Base-by-base conservation (phyloP, 2,113 vertebrate species). In the Antennarius striatus region DNA sequence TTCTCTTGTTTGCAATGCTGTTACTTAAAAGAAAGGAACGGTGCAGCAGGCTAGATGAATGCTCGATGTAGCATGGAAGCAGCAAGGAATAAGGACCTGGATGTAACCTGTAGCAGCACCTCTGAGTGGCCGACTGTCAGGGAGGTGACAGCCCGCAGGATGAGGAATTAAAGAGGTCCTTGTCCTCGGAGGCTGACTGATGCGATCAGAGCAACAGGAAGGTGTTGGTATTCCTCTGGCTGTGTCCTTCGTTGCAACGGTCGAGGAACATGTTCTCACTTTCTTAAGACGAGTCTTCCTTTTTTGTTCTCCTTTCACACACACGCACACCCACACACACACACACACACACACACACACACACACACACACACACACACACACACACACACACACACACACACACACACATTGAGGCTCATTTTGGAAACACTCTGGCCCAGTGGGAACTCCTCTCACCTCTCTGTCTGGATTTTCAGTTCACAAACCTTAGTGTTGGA, bases 401-500 rank as follows among this genome's bases (percentile, higher is more conserved):
- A 52, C 39, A 49, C 55, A 83, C 84, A 80, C 74, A 83, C 71
- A 77, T 68, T 63, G 12, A 30, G 77, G 54, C 76, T 89, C 86
- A 79, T 87, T 88, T 86, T 85, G 75, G 77, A 73, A 86, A 81
- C 66, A 71, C 75, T 68, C 75, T 83, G 73, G 86, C 83, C 89
- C 3, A 88, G 80, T 57, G 10, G 90, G 87, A 89, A 89, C 83
- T 91, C 88, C 73, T 76, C 88, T 92, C 84, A 83, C 75, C 86
- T 88, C 70, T 78, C 75, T 45, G 69, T 78, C 85, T 82, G 79
- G 71, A 81, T 86, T 91, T 90, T 90, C 85, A 91, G 86, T 82
- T 84, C 90, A 89, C 89, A 91, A 91, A 93, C 83, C 90, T 86
- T 73, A 32, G 63, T 12, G 55, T 14, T 51, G 77, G 84, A 92